Conservation (phyloP, 2,113 vertebrate species). For the Saguinus imperator region DNA sequence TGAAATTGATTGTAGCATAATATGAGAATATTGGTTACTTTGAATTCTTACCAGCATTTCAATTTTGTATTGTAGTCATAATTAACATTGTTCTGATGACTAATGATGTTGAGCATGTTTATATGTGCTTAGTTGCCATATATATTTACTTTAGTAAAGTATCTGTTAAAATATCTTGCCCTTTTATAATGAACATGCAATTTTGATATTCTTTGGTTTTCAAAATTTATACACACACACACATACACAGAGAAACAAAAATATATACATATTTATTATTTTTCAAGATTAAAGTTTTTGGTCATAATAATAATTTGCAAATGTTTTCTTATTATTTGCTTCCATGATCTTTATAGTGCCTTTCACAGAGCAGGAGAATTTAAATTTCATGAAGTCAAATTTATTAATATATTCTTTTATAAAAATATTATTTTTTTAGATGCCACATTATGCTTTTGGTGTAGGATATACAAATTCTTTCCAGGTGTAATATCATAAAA, state of each 20-base stretch:
- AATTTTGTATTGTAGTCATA: background rate
- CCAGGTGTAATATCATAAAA: background rate
- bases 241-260: no score
- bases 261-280: no score
- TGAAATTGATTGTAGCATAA: background rate
- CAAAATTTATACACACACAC: no score
- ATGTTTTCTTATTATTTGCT: background rate
- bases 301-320: background rate
- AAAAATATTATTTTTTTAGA: background rate
- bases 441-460: background rate
- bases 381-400: background rate
- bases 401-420: background rate
- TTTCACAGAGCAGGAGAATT: background rate
- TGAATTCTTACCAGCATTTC: background rate
- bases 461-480: background rate
- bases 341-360: background rate
- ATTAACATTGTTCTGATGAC: background rate
- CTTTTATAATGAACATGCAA: background rate
- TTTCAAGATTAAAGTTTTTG: background rate
- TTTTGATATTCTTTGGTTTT: background rate
- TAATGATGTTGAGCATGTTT: background rate
- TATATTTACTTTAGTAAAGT: background rate
- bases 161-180: background rate
- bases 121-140: background rate
- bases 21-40: background rate